Conservation (phyloP, 2,113 vertebrate genomes). For the Myxocyprinus asiaticus region DNA sequence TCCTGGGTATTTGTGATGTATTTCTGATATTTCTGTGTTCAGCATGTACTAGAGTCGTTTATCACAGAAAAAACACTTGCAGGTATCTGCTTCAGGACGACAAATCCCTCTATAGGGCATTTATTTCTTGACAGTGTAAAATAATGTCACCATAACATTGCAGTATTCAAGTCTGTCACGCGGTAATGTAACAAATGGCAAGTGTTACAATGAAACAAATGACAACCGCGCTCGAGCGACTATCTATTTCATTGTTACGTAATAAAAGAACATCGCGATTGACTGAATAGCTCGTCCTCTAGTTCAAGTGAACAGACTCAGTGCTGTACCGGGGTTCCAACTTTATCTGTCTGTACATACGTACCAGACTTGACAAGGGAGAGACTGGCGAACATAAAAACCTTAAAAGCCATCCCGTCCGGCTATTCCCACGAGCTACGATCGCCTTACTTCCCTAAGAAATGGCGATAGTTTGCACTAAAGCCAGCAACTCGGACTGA, state of each 20-base stretch:
- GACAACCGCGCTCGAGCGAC: too few relatives aligned
- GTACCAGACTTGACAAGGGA: not conserved
- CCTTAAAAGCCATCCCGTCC: not conserved
- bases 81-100: not conserved
- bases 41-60: too few relatives aligned
- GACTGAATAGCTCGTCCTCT: not conserved
- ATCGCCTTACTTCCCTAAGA: not conserved
- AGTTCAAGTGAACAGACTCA: not conserved
- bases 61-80: not conserved
- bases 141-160: not conserved
- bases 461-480: slow-evolving; percentile 21
- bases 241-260: not conserved
- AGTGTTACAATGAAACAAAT: not conserved
- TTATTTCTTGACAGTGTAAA: not conserved
- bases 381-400: not conserved
- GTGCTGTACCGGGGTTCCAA: not conserved
- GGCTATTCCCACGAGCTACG: not conserved
- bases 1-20: too few relatives aligned
- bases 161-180: not conserved
- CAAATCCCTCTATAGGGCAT: not conserved
- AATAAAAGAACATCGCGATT: not conserved
- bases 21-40: too few relatives aligned
- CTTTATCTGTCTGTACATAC: not conserved
- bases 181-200: not conserved
- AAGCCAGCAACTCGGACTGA: slow-evolving; percentile 7